A percentile compares a stretch with the other conserved stretches of the same genome.
Conservation (phyloP, 2,888 invertebrate species). For the Scaeva pyrastri region DNA sequence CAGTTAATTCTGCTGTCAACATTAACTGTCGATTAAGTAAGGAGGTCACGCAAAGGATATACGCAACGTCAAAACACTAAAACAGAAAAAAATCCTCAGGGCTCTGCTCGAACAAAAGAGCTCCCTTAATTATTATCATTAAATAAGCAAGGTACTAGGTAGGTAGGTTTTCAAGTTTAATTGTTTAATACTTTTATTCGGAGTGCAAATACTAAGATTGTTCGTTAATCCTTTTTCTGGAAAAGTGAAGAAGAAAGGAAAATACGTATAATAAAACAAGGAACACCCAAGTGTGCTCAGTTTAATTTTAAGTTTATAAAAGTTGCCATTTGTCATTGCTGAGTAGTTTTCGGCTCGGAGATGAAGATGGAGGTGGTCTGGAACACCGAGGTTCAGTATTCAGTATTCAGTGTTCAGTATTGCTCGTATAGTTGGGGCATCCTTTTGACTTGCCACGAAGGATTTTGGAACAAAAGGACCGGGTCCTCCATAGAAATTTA, state of each 20-base stretch:
- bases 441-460: conserved; percentile 32
- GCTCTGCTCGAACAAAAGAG: conserved; percentile 44
- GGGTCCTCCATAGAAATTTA: conserved; percentile 25
- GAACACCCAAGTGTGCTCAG: conserved; percentile 37
- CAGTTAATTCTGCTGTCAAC: conserved; percentile 75
- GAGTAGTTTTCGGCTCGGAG: conserved; percentile 5
- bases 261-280: not conserved
- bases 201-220: conserved; percentile 61
- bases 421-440: conserved; percentile 20
- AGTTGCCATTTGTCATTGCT: conserved; percentile 37
- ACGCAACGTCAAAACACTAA: conserved; percentile 17
- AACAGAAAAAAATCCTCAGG: conserved; percentile 42
- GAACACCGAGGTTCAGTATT: too few relatives aligned
- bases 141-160: conserved; percentile 16
- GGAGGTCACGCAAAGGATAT: conserved; percentile 72
- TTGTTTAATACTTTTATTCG: conserved; percentile 69
- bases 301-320: conserved; percentile 54
- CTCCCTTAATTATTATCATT: conserved; percentile 64
- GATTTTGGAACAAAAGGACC: conserved; percentile 25
- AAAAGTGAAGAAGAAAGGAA: not conserved
- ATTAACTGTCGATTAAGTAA: conserved; percentile 75
- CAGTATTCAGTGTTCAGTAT: too few relatives aligned
- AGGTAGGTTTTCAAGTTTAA: conserved; percentile 52
- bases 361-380: not conserved
- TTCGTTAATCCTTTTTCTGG: conserved; percentile 42